These are phyloP conservation scores for Cryptus viduatorius DNA, from an alignment of 2,888 invertebrate genomes.

Conservation along the genomic window DNA sequence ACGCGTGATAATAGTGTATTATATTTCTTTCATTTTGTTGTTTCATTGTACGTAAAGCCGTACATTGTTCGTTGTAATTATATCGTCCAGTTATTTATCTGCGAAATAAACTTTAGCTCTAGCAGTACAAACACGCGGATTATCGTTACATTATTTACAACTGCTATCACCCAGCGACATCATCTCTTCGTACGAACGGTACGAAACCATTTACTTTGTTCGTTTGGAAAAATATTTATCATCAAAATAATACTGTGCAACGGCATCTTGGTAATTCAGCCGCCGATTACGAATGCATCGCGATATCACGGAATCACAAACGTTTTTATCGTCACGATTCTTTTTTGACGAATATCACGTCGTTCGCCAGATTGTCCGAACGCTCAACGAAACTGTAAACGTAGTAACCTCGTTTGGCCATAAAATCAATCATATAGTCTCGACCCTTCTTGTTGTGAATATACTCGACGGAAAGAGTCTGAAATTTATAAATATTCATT, in stretches of 20 bases:
- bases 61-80: slow-evolving; percentile 4
- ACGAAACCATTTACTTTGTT: neutral
- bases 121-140: neutral
- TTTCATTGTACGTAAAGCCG: neutral
- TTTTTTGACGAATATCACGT: slow-evolving; percentile 85
- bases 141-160: neutral
- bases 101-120: slow-evolving; percentile 41
- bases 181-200: neutral
- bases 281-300: too few relatives aligned
- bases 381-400: slow-evolving; percentile 83
- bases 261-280: too few relatives aligned
- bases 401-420: slow-evolving; percentile 84
- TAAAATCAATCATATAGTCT: slow-evolving; percentile 81
- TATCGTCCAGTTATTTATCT: slow-evolving; percentile 38
- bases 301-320: too few relatives aligned
- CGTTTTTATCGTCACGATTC: slow-evolving; percentile 15
- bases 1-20: slow-evolving; percentile 30
- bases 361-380: slow-evolving; percentile 85
- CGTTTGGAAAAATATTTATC: neutral
- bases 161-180: neutral
- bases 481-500: slow-evolving; percentile 64
- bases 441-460: slow-evolving; percentile 84
- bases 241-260: too few relatives aligned
- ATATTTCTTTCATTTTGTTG: neutral
- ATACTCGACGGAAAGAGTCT: slow-evolving; percentile 85